A percentile compares a stretch with the other conserved stretches of the same genome.
These are phyloP conservation scores for Alexandromys fortis DNA, from an alignment of 2,113 vertebrate genomes.

Conservation along the genomic window DNA sequence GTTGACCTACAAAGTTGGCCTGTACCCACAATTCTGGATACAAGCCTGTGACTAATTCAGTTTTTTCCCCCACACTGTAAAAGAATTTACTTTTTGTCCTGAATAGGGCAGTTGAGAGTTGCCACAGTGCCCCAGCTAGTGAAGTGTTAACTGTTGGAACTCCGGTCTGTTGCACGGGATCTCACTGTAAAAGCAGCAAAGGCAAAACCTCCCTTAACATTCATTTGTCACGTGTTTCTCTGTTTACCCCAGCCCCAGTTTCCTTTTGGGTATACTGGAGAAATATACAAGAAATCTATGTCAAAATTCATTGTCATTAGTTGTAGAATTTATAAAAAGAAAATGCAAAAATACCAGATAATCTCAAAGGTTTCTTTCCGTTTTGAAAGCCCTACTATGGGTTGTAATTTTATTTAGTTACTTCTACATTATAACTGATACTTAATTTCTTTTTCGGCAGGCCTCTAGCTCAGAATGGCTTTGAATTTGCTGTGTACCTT, in stretches of 20 bases:
- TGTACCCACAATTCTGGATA: background rate
- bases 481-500: background rate
- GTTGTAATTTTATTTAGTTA: background rate
- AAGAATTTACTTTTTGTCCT: constrained; percentile 51
- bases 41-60: background rate
- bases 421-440: constrained; percentile 7
- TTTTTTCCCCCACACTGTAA: background rate
- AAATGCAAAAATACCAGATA: background rate
- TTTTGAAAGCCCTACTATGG: background rate
- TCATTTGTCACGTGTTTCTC: constrained; percentile 13
- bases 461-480: background rate
- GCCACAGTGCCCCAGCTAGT: background rate
- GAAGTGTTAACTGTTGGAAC: background rate
- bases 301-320: constrained; percentile 13
- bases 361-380: constrained; percentile 16
- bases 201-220: background rate
- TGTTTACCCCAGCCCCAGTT: background rate
- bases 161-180: constrained; percentile 16
- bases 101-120: constrained; percentile 32
- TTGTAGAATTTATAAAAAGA: background rate
- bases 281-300: background rate
- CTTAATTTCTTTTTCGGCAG: background rate
- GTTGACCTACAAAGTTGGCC: background rate
- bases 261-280: background rate
- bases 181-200: background rate